These are phyloP conservation scores for Hedychridium roseum DNA, from an alignment of 2,888 invertebrate species.

Conservation along the genomic window DNA sequence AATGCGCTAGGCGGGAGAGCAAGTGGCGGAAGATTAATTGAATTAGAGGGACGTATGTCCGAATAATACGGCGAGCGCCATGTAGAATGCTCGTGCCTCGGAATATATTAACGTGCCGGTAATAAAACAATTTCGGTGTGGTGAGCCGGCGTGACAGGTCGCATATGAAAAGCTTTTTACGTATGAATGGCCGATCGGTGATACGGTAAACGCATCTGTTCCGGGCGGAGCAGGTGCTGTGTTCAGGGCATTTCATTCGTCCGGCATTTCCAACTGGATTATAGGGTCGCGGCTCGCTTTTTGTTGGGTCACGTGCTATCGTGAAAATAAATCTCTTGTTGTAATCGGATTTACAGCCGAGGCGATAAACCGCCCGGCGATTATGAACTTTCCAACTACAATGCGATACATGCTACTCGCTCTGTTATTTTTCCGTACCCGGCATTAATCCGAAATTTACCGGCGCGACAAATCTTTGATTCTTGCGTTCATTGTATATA, in stretches of 20 bases:
- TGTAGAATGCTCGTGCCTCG: slow-evolving; percentile 35
- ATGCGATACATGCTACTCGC: too few species aligned
- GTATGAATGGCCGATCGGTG: slow-evolving; percentile 33
- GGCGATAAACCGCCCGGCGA: slow-evolving; percentile 23
- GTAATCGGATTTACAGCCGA: slow-evolving; percentile 48
- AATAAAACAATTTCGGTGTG: slow-evolving; percentile 35
- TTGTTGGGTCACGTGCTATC: slow-evolving; percentile 62
- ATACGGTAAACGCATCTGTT: slow-evolving; percentile 46
- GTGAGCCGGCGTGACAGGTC: slow-evolving; percentile 40
- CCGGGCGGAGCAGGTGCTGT: slow-evolving; percentile 48
- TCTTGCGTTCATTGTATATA: too few species aligned
- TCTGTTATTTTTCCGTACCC: too few species aligned
- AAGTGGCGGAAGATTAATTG: neutral
- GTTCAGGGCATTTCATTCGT: slow-evolving; percentile 43
- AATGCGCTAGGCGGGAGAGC: slow-evolving; percentile 1
- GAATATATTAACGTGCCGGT: slow-evolving; percentile 42
- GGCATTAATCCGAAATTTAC: too few species aligned
- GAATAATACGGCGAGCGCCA: too few species aligned
- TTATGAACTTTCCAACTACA: slow-evolving; percentile 28
- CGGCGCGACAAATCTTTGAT: too few species aligned
- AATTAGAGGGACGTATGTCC: too few species aligned
- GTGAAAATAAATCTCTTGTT: slow-evolving; percentile 58
- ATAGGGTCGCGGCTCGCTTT: slow-evolving; percentile 48
- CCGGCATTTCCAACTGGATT: slow-evolving; percentile 44
- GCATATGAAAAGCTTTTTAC: slow-evolving; percentile 18